These are phyloP conservation scores for Drosophila sp. DNA, from an alignment of 1,140 invertebrate species.

Conservation along the genomic window DNA sequence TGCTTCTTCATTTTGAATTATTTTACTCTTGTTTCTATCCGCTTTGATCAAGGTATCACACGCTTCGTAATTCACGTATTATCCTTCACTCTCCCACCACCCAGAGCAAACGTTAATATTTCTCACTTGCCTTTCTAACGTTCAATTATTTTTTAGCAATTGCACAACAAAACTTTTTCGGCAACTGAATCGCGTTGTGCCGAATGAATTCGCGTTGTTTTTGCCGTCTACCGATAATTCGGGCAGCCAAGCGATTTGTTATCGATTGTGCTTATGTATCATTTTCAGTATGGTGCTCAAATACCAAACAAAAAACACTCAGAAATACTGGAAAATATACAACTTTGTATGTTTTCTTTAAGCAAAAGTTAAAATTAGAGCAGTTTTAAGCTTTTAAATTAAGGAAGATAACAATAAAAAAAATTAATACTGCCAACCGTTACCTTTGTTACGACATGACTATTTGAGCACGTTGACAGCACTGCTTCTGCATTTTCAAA, in stretches of 20 bases:
- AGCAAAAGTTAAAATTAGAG: no score
- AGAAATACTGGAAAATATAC: no score
- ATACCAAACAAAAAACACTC: constrained; percentile 2
- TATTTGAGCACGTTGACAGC: no score
- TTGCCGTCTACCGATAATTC: background rate
- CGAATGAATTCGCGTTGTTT: constrained; percentile 29
- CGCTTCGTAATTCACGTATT: constrained; percentile 19
- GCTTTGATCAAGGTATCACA: constrained; percentile 12
- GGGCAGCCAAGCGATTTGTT: background rate
- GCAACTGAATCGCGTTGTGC: constrained; percentile 28
- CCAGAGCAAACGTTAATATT: constrained; percentile 35
- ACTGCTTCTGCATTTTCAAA: no score
- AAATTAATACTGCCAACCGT: no score
- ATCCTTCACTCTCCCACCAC: constrained; percentile 6
- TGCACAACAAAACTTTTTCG: constrained; percentile 61
- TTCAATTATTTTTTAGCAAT: constrained; percentile 50
- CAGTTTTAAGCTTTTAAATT: no score
- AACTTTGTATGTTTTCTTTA: no score
- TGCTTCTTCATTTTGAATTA: constrained; percentile 40
- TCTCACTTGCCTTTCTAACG: constrained; percentile 32
- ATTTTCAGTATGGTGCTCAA: constrained; percentile 5
- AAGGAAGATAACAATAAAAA: no score
- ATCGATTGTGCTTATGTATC: background rate
- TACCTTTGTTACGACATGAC: no score
- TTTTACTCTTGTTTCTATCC: constrained; percentile 29